Conservation (phyloP, 2,797 vertebrate species). For the Pitangus sulphuratus region DNA sequence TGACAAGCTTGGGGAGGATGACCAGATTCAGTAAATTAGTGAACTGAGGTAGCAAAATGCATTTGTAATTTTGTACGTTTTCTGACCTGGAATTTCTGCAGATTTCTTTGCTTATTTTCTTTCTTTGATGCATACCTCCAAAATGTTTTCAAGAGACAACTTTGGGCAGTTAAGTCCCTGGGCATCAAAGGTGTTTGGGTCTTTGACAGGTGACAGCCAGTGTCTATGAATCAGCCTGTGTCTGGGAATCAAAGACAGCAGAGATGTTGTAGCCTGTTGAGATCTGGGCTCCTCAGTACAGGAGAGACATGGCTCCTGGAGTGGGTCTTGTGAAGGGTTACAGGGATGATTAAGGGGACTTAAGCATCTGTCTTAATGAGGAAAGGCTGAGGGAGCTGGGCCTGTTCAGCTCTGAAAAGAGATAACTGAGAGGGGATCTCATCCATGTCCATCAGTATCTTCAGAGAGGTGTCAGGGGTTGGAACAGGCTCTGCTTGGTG, state of each 20-base stretch:
- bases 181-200: not conserved
- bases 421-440: too few relatives aligned
- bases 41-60: not conserved
- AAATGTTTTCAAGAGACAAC: not conserved
- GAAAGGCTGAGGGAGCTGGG: too few relatives aligned
- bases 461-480: too few relatives aligned
- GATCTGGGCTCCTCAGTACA: not conserved
- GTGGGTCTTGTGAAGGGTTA: too few relatives aligned
- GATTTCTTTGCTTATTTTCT: not conserved
- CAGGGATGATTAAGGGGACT: too few relatives aligned
- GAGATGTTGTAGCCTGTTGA: not conserved
- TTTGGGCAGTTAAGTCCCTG: not conserved
- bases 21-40: not conserved
- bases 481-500: too few relatives aligned
- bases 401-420: too few relatives aligned
- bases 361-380: too few relatives aligned
- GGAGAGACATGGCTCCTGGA: too few relatives aligned
- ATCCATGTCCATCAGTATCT: too few relatives aligned
- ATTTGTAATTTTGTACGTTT: not conserved
- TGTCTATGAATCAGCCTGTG: not conserved
- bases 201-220: not conserved
- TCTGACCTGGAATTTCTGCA: not conserved
- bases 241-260: not conserved
- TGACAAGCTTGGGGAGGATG: not conserved
- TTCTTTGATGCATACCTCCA: not conserved